phyloP scores from a whole-genome alignment of 2,888 invertebrate species.

The Monoplex corrugatus region DNA sequence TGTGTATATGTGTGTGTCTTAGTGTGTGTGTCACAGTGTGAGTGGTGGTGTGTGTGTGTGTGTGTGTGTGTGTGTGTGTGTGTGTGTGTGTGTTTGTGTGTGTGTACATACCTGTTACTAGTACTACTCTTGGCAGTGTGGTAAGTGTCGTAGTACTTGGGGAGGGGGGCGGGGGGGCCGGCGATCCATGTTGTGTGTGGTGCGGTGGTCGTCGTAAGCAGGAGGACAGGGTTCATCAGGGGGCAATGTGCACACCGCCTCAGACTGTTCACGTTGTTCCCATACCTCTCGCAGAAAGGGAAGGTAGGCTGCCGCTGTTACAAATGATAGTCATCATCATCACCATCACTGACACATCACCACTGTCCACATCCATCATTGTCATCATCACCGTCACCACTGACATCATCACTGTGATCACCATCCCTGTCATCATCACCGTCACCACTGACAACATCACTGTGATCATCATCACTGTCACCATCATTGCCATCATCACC shows the following conservation, averaged over 20 bases:
- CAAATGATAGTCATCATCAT: not conserved
- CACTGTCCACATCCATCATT: too few relatives aligned
- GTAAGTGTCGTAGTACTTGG: slow-evolving; percentile 63
- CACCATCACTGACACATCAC: too few relatives aligned
- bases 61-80: not conserved
- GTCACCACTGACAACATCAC: not conserved
- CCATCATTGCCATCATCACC: too few relatives aligned
- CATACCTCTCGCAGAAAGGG: slow-evolving; percentile 98
- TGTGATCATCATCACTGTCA: not conserved
- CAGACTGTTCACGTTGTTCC: slow-evolving; percentile 97
- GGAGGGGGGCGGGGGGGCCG: slow-evolving; percentile 77
- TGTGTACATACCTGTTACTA: slow-evolving; percentile 69
- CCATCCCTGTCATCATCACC: not conserved
- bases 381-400: too few relatives aligned
- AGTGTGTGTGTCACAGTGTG: not conserved
- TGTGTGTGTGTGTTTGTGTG: not conserved
- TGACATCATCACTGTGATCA: too few relatives aligned
- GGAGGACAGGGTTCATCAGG: slow-evolving; percentile 71
- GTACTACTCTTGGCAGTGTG: slow-evolving; percentile 72
- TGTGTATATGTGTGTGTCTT: not conserved
- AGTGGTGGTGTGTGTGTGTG: too few relatives aligned
- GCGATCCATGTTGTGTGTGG: slow-evolving; percentile 62
- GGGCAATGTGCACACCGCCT: slow-evolving; percentile 84
- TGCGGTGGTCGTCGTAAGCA: slow-evolving; percentile 64
- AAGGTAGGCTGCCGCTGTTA: slow-evolving; percentile 93